Evolutionary conservation across 2,888 invertebrate genomes (phyloP).

Genomic region (Troilus luridus): DNA sequence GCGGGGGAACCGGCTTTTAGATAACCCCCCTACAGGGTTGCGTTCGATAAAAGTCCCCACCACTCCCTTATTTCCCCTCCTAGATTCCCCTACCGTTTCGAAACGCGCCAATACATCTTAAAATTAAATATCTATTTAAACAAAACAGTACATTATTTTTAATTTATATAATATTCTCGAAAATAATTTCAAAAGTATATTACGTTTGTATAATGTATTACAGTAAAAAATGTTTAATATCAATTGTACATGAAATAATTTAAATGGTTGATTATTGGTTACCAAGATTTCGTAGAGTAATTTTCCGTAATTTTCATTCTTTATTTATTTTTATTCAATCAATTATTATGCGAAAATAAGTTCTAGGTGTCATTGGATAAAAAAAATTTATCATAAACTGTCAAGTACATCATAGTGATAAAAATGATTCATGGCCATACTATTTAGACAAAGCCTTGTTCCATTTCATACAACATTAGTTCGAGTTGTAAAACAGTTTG

Average conservation of each 20-base stretch:
- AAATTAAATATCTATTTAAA: background rate
- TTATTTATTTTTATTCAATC: background rate
- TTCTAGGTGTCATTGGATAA: background rate
- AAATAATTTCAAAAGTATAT: background rate
- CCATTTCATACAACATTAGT: background rate
- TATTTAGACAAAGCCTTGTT: background rate
- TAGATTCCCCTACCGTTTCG: background rate
- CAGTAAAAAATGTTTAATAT: background rate
- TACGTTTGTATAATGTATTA: background rate
- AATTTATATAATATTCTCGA: background rate
- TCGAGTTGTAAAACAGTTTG: background rate
- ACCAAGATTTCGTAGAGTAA: background rate
- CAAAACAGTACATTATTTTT: background rate
- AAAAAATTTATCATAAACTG: background rate
- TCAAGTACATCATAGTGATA: slow-evolving; percentile 4
- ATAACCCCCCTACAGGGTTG: slow-evolving; percentile 40
- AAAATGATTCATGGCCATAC: background rate
- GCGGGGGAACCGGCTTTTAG: slow-evolving; percentile 39
- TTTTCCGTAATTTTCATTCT: background rate
- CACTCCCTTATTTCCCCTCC: slow-evolving; percentile 36
- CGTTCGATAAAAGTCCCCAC: slow-evolving; percentile 51
- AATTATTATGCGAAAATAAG: background rate
- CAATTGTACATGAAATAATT: background rate
- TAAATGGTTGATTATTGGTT: background rate
- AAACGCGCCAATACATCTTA: background rate